Evolutionary conservation across 2,888 invertebrate genomes (phyloP).

Genomic region (Parapristionchus giblindavisi): DNA sequence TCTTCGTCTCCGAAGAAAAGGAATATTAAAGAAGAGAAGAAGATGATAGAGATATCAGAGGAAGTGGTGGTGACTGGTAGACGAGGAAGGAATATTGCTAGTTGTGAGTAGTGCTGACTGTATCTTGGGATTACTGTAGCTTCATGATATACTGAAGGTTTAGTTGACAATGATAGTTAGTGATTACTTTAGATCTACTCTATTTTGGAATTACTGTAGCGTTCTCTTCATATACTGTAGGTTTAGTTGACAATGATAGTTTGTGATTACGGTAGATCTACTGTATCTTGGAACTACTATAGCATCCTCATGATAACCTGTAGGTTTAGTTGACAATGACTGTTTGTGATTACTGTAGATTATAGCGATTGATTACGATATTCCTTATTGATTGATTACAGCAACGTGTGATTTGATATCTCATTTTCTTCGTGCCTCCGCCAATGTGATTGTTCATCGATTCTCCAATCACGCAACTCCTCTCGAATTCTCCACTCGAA

Average conservation of each 20-base stretch:
- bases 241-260: no score
- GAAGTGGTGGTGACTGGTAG: background rate
- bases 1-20: background rate
- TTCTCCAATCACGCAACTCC: constrained; percentile 15
- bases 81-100: background rate
- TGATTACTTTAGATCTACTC: background rate
- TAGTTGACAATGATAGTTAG: no score
- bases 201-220: background rate
- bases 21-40: background rate
- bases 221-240: no score
- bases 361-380: no score
- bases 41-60: background rate
- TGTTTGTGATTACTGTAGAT: no score
- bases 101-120: background rate
- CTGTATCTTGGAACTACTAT: background rate
- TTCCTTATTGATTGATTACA: background rate
- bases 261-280: no score
- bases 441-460: constrained; percentile 24
- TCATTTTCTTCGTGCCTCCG: constrained; percentile 11
- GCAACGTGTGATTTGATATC: constrained; percentile 1
- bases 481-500: background rate
- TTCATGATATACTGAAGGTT: no score
- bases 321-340: no score
- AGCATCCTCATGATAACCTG: no score
- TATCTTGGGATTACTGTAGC: background rate